phyloP scores from a whole-genome alignment of 2,888 invertebrate genomes.

The Cephus pulcher region DNA sequence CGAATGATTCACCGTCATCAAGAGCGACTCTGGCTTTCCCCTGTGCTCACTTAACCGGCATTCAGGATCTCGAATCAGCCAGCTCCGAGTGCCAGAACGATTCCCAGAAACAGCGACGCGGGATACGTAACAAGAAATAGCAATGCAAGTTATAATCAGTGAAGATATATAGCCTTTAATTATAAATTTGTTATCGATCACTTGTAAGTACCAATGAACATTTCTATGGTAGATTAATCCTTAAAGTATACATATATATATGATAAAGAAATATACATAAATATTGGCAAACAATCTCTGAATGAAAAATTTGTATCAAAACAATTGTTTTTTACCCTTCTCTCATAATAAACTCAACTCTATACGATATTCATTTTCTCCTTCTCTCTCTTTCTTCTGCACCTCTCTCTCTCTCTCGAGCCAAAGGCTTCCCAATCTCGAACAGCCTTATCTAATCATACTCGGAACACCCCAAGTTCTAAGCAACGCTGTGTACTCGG shows the following conservation, averaged over 20 bases:
- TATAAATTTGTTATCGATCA: background rate
- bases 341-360: background rate
- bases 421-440: slow-evolving; percentile 11
- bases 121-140: background rate
- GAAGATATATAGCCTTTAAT: background rate
- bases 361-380: background rate
- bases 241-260: too few species aligned
- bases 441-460: slow-evolving; percentile 34
- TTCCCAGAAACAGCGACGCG: background rate
- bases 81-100: background rate
- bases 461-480: slow-evolving; percentile 20
- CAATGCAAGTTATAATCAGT: background rate
- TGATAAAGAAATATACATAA: too few species aligned
- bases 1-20: background rate
- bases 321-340: background rate
- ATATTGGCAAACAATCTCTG: background rate
- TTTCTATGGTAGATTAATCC: background rate
- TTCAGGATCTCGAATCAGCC: background rate
- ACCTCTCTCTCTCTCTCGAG: background rate
- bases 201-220: background rate
- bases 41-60: background rate
- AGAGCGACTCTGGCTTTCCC: background rate
- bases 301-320: background rate
- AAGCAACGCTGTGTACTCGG: slow-evolving; percentile 18
- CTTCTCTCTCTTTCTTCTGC: background rate